Evolutionary conservation across 2,888 invertebrate genomes (phyloP).

Genomic region (Temnothorax unifasciatus): DNA sequence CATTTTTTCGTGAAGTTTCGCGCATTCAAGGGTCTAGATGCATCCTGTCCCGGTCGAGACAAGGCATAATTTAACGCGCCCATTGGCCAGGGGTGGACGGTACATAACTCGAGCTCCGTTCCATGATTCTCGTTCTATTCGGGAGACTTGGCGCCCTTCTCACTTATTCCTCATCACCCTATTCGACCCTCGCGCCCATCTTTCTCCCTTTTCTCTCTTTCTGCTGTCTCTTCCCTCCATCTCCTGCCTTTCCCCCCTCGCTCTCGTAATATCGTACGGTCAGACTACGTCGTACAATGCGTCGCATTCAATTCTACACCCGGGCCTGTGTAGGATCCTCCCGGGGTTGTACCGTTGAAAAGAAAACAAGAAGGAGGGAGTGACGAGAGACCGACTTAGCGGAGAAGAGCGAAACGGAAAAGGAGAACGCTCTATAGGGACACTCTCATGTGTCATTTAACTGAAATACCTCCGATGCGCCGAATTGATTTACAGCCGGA

Average conservation of each 20-base stretch:
- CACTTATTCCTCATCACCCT: constrained; percentile 75
- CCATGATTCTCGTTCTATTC: constrained; percentile 75
- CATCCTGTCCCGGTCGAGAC: constrained; percentile 71
- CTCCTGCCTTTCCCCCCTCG: constrained; percentile 45
- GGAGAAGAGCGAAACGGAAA: constrained; percentile 40
- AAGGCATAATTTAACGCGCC: constrained; percentile 80
- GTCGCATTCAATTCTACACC: constrained; percentile 82
- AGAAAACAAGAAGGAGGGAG: constrained; percentile 39
- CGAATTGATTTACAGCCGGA: constrained; percentile 84
- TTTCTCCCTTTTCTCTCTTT: constrained; percentile 55
- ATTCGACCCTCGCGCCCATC: constrained; percentile 73
- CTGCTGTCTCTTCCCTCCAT: constrained; percentile 37
- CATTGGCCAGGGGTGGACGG: constrained; percentile 76
- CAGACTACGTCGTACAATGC: constrained; percentile 84
- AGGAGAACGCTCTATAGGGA: constrained; percentile 63
- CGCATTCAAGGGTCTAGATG: constrained; percentile 68
- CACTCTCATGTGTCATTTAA: constrained; percentile 84
- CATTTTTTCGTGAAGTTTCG: constrained; percentile 28
- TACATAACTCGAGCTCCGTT: constrained; percentile 76
- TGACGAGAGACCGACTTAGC: constrained; percentile 31
- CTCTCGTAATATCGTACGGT: constrained; percentile 83
- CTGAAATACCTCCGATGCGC: constrained; percentile 84
- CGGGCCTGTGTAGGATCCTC: constrained; percentile 66
- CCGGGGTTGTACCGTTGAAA: constrained; percentile 58
- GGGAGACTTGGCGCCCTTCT: constrained; percentile 74